Evolutionary conservation across 2,113 vertebrate genomes (phyloP).

Genomic region (Corythoichthys intestinalis): DNA sequence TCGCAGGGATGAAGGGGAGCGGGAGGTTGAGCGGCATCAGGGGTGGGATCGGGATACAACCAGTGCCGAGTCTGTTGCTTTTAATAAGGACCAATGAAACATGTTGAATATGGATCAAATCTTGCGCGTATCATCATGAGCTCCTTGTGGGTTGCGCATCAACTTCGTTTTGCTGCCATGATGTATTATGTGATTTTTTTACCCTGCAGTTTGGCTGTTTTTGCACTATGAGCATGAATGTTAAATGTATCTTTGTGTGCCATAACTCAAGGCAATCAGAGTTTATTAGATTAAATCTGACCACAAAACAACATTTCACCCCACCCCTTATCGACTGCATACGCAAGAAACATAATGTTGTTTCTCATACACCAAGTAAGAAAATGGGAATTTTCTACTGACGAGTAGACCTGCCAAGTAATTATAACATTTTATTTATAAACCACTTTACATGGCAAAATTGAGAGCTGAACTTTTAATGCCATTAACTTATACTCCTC

Average conservation of each 20-base stretch:
- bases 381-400: neutral
- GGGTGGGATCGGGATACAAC: neutral
- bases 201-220: neutral
- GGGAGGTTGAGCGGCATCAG: constrained; percentile 1
- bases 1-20: constrained; percentile 2
- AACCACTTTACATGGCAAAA: no score
- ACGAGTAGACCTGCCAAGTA: neutral
- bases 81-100: constrained; percentile 10
- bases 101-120: constrained; percentile 13
- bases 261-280: neutral
- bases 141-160: constrained; percentile 10
- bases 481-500: no score
- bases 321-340: neutral
- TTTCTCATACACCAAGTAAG: neutral
- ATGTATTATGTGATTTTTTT: neutral
- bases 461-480: no score
- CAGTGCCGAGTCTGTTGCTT: neutral
- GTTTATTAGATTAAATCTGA: constrained; percentile 3
- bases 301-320: neutral
- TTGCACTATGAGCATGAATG: neutral
- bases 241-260: neutral
- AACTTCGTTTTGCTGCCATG: neutral
- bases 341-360: neutral
- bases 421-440: no score
- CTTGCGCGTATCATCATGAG: constrained; percentile 14